Evolutionary conservation across 1,140 invertebrate species (phyloP), one percentile per base, ranked within the genome.

Genomic region (Neuroterus valhalla): DNA sequence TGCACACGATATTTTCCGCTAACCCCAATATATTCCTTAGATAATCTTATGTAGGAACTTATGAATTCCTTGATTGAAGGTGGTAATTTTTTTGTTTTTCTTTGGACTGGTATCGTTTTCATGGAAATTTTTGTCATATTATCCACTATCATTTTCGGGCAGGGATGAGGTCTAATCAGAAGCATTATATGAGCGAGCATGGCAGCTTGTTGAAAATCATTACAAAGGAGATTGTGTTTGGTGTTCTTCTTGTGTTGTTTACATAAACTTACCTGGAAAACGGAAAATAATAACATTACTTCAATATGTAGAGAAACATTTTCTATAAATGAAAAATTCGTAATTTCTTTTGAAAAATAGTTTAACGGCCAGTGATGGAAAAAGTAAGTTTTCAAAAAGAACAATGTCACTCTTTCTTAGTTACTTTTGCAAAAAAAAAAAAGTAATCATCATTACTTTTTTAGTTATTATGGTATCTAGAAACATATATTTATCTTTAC

Each of bases 41-140:
- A 10, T 38, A 68, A 42, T 26, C 78, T 70, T 2, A 70, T 46
- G 17, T 83, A 80, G 14, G 45, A 17, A 3, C 79, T 46, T 43
- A 85, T 82, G 66, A 83, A 85, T 21, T 78, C 23, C 23, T 71
- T 72, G 45, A 86, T 86, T 44, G 75, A 62, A 17, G 8, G 3
- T 62, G 81, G 82, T 45, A 81, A 75, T 67, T 70, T 68, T 17
- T 23, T 19, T 1, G 71, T 26, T 52, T 74, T 71, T 19, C 43
- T 50, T 69, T 66, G 26, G 38, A 70, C 70, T 52, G 76, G 70
- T 66, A 78, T 31, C 26, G 46, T 19, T 23, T 78, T 52, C 66
- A 69, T 52, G 17, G 79, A 77, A 67, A 66, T 66, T n/a, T 80
- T 14, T 12, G 17, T 62, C 3, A 73, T 50, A 2, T 62, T 26